phyloP scores from a whole-genome alignment of 1,140 invertebrate genomes.

The Hestina assimilis region DNA sequence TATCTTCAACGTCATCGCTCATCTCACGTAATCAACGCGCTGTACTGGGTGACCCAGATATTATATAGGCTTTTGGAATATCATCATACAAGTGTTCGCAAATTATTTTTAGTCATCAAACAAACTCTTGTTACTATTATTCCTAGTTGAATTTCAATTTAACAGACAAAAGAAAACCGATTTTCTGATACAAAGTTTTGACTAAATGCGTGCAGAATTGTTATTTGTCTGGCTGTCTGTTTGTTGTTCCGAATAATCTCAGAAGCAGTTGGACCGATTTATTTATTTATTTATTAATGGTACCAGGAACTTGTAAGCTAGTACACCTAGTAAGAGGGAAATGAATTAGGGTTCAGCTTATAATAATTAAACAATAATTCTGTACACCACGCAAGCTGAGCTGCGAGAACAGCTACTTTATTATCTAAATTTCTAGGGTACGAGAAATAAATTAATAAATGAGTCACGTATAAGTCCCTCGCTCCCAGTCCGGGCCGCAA shows the following conservation, averaged over 20 bases:
- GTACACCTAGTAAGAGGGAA: too few relatives aligned
- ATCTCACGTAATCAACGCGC: constrained; percentile 4
- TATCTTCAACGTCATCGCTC: constrained; percentile 10
- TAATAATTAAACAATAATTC: too few relatives aligned
- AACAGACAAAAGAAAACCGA: too few relatives aligned
- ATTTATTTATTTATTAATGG: too few relatives aligned
- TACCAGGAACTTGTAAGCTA: too few relatives aligned
- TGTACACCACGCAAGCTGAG: too few relatives aligned
- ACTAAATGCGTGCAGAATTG: too few relatives aligned
- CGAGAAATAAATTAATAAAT: constrained; percentile 43
- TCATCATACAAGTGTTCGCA: not conserved
- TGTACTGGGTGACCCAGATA: constrained; percentile 1
- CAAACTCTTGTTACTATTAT: not conserved
- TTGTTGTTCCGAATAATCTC: too few relatives aligned
- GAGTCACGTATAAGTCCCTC: constrained; percentile 37
- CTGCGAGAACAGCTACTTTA: constrained; percentile 28
- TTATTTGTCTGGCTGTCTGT: too few relatives aligned
- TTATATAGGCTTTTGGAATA: not conserved
- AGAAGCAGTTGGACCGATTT: too few relatives aligned
- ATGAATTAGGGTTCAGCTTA: too few relatives aligned
- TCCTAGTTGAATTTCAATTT: not conserved
- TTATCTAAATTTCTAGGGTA: constrained; percentile 18
- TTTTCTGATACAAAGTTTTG: too few relatives aligned
- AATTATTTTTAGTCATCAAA: not conserved
- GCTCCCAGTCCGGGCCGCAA: constrained; percentile 5